Conservation (phyloP, 1,140 invertebrate genomes). For the Brachionus sp. region DNA sequence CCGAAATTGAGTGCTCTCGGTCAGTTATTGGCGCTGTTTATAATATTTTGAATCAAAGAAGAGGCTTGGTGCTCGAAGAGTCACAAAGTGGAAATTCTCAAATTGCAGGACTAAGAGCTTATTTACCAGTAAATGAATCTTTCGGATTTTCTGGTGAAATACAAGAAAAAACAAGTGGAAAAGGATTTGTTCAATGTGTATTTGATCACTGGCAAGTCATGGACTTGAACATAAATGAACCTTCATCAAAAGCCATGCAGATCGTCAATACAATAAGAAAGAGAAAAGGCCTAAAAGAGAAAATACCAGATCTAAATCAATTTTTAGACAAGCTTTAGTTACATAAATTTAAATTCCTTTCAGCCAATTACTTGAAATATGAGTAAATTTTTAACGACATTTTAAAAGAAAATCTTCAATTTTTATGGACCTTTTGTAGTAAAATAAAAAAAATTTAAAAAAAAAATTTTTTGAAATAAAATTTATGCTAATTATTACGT, state of each 20-base stretch:
- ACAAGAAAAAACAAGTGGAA: neutral
- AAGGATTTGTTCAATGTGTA: conserved; percentile 30
- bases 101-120: neutral
- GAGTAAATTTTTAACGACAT: too few relatives aligned
- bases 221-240: neutral
- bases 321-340: neutral
- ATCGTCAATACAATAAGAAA: neutral
- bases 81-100: neutral
- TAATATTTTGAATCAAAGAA: neutral
- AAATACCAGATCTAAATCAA: neutral
- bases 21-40: neutral
- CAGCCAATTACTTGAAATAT: too few relatives aligned
- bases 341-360: neutral
- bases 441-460: too few relatives aligned
- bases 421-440: too few relatives aligned
- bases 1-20: conserved; percentile 76
- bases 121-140: conserved; percentile 37
- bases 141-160: conserved; percentile 21
- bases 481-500: too few relatives aligned
- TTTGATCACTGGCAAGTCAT: conserved; percentile 45
- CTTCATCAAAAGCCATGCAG: neutral
- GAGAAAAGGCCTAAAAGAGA: conserved; percentile 11
- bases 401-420: too few relatives aligned
- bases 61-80: neutral
- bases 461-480: too few relatives aligned